These are phyloP conservation scores for Rhynchonycteris naso DNA, from an alignment of 2,797 vertebrate genomes.

Conservation along the genomic window DNA sequence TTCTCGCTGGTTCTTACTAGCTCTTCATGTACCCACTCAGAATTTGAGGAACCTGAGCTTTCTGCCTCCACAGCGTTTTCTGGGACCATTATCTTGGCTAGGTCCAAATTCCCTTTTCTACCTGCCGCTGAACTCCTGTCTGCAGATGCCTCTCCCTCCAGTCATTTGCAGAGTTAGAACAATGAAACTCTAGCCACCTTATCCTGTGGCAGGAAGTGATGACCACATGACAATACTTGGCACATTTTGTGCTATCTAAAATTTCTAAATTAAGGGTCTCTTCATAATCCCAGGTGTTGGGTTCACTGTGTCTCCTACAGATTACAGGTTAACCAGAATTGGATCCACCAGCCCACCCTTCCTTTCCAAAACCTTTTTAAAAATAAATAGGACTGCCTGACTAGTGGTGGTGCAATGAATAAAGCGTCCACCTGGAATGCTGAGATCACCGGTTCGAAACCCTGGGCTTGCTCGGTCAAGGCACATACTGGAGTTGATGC, in stretches of 20 bases:
- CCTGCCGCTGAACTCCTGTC: accelerated
- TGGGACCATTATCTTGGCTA: neutral
- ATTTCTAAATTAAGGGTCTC: neutral
- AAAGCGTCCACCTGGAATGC: too few species aligned
- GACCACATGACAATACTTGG: neutral
- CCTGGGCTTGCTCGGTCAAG: too few species aligned
- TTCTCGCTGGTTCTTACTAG: neutral
- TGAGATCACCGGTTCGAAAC: too few species aligned
- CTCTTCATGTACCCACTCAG: neutral
- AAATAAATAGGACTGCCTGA: neutral
- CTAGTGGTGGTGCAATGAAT: too few species aligned
- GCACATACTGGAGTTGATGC: too few species aligned
- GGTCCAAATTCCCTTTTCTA: neutral
- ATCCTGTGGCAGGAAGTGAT: neutral
- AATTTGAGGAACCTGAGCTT: neutral
- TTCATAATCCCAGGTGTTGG: neutral
- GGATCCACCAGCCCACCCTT: neutral
- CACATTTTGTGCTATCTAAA: neutral
- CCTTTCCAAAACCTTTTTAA: neutral
- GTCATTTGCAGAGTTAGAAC: neutral
- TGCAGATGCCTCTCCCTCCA: neutral
- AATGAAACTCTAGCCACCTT: neutral
- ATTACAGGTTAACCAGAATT: neutral
- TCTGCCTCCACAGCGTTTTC: neutral
- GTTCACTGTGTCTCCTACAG: neutral